These are phyloP conservation scores for Conus ventricosus DNA, from an alignment of 1,140 invertebrate species.

Conservation along the genomic window DNA sequence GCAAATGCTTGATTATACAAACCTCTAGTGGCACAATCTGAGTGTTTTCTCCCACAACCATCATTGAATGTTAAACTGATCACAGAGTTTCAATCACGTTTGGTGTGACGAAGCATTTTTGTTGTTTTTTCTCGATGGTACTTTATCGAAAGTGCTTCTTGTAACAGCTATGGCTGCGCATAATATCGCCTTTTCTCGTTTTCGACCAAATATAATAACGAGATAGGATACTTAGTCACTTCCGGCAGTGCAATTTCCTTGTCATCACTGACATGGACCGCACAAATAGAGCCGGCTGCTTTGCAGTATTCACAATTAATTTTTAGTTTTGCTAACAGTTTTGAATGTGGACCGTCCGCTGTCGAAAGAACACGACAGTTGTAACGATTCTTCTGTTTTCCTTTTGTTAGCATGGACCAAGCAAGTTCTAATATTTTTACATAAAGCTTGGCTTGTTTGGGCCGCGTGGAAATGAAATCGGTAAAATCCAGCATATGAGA, in stretches of 20 bases:
- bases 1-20: constrained; percentile 11
- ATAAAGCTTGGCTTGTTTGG: too few species aligned
- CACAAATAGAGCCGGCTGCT: constrained; percentile 35
- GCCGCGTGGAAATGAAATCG: too few species aligned
- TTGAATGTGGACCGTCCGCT: not conserved
- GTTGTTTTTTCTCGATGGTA: constrained; percentile 7
- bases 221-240: constrained; percentile 4
- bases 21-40: constrained; percentile 66
- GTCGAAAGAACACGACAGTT: too few species aligned
- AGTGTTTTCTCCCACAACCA: constrained; percentile 66
- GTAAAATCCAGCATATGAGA: too few species aligned
- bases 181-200: constrained; percentile 30
- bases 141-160: constrained; percentile 32
- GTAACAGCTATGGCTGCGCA: constrained; percentile 36
- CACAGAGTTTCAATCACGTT: constrained; percentile 1
- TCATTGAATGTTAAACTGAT: constrained; percentile 34
- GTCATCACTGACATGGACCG: not conserved
- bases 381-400: not conserved
- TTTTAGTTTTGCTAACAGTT: not conserved
- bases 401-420: too few species aligned
- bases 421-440: too few species aligned
- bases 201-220: not conserved
- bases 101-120: not conserved
- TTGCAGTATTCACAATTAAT: too few species aligned
- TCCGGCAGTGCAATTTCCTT: constrained; percentile 23